phyloP scores from a whole-genome alignment of 2,113 vertebrate species.

The Pelusios castaneus region DNA sequence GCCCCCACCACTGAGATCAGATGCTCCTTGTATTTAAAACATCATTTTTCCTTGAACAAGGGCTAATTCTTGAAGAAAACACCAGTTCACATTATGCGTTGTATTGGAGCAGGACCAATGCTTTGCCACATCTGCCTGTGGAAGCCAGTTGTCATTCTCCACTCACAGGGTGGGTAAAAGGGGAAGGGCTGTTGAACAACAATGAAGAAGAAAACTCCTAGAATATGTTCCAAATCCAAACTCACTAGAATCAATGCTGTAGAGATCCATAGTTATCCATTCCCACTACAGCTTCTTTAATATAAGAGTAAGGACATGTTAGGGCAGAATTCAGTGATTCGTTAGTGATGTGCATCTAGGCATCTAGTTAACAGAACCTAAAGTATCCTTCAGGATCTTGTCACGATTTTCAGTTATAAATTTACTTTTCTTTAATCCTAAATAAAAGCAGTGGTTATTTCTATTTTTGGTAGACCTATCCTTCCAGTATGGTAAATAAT shows the following conservation, averaged over 20 bases:
- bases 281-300: conserved; percentile 29
- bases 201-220: neutral
- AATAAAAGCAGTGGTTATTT: neutral
- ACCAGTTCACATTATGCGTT: neutral
- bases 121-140: fast-evolving
- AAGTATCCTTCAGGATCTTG: neutral
- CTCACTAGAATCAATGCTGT: neutral
- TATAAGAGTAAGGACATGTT: neutral
- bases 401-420: neutral
- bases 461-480: neutral
- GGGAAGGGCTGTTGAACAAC: neutral
- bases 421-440: neutral
- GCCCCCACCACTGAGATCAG: fast-evolving
- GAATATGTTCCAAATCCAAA: neutral
- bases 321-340: neutral
- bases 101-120: neutral
- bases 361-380: neutral
- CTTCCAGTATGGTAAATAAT: neutral
- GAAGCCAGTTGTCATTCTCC: neutral
- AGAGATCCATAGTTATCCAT: neutral
- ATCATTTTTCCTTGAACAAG: neutral
- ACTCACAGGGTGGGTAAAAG: neutral
- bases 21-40: neutral
- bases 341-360: conserved; percentile 24
- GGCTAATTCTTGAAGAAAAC: fast-evolving